phyloP scores from a whole-genome alignment of 64 coral and sea anemone species.

The Acropora yongei region DNA sequence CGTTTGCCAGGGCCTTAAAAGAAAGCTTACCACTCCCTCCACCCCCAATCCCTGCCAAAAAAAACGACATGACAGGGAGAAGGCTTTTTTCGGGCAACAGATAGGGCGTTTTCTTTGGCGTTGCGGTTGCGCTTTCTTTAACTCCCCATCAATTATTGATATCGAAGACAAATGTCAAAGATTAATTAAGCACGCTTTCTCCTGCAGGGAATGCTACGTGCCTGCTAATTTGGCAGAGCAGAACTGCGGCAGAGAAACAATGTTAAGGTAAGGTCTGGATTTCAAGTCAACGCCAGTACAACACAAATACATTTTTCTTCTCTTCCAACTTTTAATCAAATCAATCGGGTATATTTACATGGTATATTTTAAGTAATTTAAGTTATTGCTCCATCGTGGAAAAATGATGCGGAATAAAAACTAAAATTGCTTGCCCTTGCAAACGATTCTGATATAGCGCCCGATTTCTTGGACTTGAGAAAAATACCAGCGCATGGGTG shows the following conservation, averaged over 20 bases:
- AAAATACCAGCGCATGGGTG: neutral
- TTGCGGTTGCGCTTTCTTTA: too few relatives aligned
- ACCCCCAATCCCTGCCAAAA: too few relatives aligned
- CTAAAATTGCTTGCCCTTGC: neutral
- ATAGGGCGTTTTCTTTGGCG: too few relatives aligned
- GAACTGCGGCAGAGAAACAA: neutral
- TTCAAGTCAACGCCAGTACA: neutral
- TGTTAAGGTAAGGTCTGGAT: neutral
- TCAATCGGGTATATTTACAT: conserved; percentile 22
- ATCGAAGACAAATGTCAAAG: too few relatives aligned
- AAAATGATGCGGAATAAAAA: neutral
- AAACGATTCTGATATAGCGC: neutral
- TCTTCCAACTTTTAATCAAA: neutral
- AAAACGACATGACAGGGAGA: too few relatives aligned
- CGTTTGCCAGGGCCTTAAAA: too few relatives aligned
- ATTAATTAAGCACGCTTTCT: too few relatives aligned
- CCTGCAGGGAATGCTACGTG: too few relatives aligned
- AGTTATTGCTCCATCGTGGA: neutral
- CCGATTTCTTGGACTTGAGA: neutral
- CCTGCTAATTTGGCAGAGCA: neutral
- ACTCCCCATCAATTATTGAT: too few relatives aligned
- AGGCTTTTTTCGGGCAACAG: too few relatives aligned
- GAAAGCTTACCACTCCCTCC: too few relatives aligned
- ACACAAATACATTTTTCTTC: neutral
- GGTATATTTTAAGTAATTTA: neutral